These are phyloP conservation scores for Loripinus fragilis DNA, from an alignment of 2,888 invertebrate species.

Conservation along the genomic window DNA sequence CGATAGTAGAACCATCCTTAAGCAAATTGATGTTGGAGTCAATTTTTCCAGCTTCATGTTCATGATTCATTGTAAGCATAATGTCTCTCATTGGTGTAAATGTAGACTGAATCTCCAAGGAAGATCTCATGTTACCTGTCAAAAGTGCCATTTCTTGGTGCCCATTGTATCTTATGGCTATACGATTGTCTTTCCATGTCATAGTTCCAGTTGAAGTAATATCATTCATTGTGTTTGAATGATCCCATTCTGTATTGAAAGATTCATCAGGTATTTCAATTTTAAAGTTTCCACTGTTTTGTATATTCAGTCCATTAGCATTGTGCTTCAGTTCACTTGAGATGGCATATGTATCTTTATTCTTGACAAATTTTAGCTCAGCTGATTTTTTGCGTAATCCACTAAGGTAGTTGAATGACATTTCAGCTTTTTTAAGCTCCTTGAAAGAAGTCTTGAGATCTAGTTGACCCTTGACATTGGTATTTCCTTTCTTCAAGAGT, in stretches of 20 bases:
- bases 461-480: slow-evolving; percentile 60
- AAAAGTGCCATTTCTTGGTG: slow-evolving; percentile 48
- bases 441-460: slow-evolving; percentile 61
- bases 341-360: slow-evolving; percentile 53
- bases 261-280: slow-evolving; percentile 60
- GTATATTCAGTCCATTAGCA: slow-evolving; percentile 48
- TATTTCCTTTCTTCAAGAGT: slow-evolving; percentile 57
- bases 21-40: slow-evolving; percentile 43
- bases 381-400: background rate
- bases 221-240: slow-evolving; percentile 54
- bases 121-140: slow-evolving; percentile 44
- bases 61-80: slow-evolving; percentile 61
- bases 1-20: slow-evolving; percentile 41
- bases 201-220: slow-evolving; percentile 53
- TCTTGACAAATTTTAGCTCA: slow-evolving; percentile 19
- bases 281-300: slow-evolving; percentile 65
- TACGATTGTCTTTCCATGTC: slow-evolving; percentile 48
- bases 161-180: slow-evolving; percentile 52
- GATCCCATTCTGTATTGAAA: slow-evolving; percentile 64
- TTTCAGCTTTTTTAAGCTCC: slow-evolving; percentile 36
- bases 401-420: slow-evolving; percentile 11
- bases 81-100: slow-evolving; percentile 51
- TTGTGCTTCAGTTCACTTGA: slow-evolving; percentile 60
- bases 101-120: slow-evolving; percentile 60
- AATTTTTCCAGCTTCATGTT: slow-evolving; percentile 58